phyloP scores from a whole-genome alignment of 2,797 vertebrate genomes.

The Sus cebifrons region DNA sequence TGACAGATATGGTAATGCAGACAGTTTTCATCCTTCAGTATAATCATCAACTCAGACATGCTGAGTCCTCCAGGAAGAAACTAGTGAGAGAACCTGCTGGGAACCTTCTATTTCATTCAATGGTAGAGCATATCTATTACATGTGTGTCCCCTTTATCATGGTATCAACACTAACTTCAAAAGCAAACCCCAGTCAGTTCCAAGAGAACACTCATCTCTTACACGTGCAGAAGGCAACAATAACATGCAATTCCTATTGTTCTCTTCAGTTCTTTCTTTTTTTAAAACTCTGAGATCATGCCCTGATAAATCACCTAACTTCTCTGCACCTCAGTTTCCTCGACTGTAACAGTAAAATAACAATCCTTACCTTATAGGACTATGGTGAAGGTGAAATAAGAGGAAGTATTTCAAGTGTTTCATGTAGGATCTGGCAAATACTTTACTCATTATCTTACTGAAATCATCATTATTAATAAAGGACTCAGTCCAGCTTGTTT shows the following conservation, averaged over 20 bases:
- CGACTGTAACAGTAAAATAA: background rate
- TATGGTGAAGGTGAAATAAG: background rate
- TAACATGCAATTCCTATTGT: background rate
- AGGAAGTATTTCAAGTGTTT: background rate
- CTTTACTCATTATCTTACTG: background rate
- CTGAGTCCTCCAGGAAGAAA: conserved; percentile 64
- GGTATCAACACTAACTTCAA: background rate
- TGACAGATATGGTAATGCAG: conserved; percentile 71
- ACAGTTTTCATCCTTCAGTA: background rate
- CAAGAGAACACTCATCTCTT: background rate
- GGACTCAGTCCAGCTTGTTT: background rate
- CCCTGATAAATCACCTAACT: background rate
- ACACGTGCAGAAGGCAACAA: background rate
- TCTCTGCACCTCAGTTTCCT: background rate
- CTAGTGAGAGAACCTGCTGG: background rate
- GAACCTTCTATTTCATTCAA: conserved; percentile 50
- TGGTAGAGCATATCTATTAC: background rate
- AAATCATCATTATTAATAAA: background rate
- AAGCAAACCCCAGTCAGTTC: background rate
- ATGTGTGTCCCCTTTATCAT: background rate
- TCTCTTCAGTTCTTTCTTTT: background rate
- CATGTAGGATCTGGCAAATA: background rate
- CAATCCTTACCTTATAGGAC: background rate
- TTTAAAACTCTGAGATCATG: background rate
- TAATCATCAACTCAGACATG: conserved; percentile 63